Conservation (phyloP, 2,797 vertebrate species). For the Fundulus diaphanus region DNA sequence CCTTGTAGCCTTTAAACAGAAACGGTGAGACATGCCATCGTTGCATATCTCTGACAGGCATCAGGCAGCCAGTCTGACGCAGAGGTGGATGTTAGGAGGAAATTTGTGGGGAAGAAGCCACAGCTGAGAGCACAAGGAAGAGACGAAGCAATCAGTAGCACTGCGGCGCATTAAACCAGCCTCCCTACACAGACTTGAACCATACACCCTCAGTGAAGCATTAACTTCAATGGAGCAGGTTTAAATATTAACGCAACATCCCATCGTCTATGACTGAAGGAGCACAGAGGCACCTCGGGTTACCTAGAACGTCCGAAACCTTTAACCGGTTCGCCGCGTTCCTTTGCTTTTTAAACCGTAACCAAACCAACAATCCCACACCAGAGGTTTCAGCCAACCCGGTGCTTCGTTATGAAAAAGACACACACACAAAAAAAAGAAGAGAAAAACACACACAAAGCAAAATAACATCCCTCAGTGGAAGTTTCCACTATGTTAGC, state of each 20-base stretch:
- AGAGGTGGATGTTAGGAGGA: conserved; percentile 18
- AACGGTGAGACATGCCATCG: conserved; percentile 62
- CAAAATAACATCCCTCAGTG: conserved; percentile 87
- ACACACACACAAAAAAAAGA: conserved; percentile 67
- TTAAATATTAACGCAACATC: conserved; percentile 83
- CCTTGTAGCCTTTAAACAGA: conserved; percentile 55
- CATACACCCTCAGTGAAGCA: conserved; percentile 69
- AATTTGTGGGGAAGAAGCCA: conserved; percentile 34
- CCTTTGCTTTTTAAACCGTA: conserved; percentile 36
- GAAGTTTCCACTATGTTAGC: conserved; percentile 98
- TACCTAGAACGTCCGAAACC: conserved; percentile 47
- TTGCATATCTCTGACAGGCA: conserved; percentile 64
- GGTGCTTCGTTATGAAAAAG: conserved; percentile 81
- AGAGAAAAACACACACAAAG: conserved; percentile 77
- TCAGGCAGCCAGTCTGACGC: conserved; percentile 38
- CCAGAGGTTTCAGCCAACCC: conserved; percentile 86
- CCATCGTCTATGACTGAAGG: conserved; percentile 64
- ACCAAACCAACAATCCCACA: conserved; percentile 55
- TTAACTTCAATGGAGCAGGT: conserved; percentile 75
- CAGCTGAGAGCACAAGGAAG: conserved; percentile 5
- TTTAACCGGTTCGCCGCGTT: conserved; percentile 14
- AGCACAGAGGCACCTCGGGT: conserved; percentile 58
- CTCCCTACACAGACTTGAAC: conserved; percentile 33
- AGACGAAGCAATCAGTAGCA: conserved; percentile 37
- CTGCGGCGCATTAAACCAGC: not conserved